Base-by-base conservation (phyloP, 2,888 invertebrate species). In the Sturmia bella region DNA sequence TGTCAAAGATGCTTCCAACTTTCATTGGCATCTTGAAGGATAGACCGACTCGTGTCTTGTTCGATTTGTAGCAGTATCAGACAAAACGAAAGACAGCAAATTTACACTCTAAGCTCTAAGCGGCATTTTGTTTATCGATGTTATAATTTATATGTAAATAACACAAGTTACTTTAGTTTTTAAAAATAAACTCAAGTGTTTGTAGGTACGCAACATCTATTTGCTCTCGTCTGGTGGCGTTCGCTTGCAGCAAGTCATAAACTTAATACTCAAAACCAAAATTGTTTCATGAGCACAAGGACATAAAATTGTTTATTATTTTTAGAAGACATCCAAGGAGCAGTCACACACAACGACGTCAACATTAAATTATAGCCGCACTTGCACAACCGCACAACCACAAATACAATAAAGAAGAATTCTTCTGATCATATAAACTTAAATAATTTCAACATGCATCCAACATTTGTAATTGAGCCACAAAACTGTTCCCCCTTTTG, bases 231-330 rank as follows among this genome's bases (percentile, higher is more conserved):
- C 11, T 59, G 45, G 57, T 48, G 19, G 3, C 43, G 54, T 54
- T 74, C 32, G 6, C 7, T 37, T 15, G 39, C 17, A 59, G 73
- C 21, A 15, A 41, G 27, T 52, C 64, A 74, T 69, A 74, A 82
- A 69, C 74, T 64, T 74, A 69, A 74, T 70, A 64, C 57, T 72
- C 61, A 64, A 69, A 77, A 27, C 24, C 15, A 45, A 64, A 77
- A 77, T 69, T 74, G 70, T 45, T 59, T 61, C n/a, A 57, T 37
- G 50, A 68, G 64, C 43, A 54, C 50, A 32, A 78, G 59, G 63
- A 61, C 74, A 75, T 56, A 66, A 74, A 66, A 75, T 70, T 61
- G 61, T 75, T 78, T 70, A 78, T 75, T 69, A 61, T 39, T 74
- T 68, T 54, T 13, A 56, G 57, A 66, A 82, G 68, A 59, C 37